Evolutionary conservation across 2,797 vertebrate species (phyloP), one percentile per base, ranked within the genome.

Genomic region (Gymnoscopelus braueri): DNA sequence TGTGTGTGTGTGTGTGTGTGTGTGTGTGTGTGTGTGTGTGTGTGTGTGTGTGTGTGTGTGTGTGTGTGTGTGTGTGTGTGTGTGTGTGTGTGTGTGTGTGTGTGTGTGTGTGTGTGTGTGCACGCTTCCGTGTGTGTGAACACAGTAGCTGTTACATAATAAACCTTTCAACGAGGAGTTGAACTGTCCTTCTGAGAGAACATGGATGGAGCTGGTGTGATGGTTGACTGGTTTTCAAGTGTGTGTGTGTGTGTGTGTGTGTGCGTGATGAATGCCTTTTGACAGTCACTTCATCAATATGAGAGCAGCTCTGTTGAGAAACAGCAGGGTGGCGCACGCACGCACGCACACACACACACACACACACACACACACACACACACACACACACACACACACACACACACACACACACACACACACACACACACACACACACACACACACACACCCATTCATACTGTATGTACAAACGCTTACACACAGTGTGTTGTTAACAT

Each of bases 261-360:
- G 50, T 48, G 29, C 8, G 11, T 60, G 74, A 57, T 52, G 75
- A 65, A 75, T 69, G 54, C 69, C 78, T 73, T 73, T 58, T 69
- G 60, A 78, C 61, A 58, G 63, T 44, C 47, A 64, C 67, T 63
- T 68, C 74, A 73, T 81, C 74, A 80, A 73, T 67, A 72, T 78
- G 51, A 49, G 64, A 65, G 47, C 39, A 76, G 80, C 70, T 79
- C 64, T 71, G 75, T 49, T 54, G 63, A 62, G 65, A 58, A 73
- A 58, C 58, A 59, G 53, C 13, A 15, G 47, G 66, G 49, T 35
- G 35, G 2, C 48, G 26, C 19, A 39, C 23, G 5, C 61, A 0
- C 32, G 32, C 32, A 44, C 32, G 29, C 3, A 15, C 32, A 13
- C 13, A 44, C 58, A 19, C 58, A 60, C 58, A 3, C 58, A 60